Conservation (phyloP, 2,113 vertebrate genomes). For the Rhinoptilus africanus region DNA sequence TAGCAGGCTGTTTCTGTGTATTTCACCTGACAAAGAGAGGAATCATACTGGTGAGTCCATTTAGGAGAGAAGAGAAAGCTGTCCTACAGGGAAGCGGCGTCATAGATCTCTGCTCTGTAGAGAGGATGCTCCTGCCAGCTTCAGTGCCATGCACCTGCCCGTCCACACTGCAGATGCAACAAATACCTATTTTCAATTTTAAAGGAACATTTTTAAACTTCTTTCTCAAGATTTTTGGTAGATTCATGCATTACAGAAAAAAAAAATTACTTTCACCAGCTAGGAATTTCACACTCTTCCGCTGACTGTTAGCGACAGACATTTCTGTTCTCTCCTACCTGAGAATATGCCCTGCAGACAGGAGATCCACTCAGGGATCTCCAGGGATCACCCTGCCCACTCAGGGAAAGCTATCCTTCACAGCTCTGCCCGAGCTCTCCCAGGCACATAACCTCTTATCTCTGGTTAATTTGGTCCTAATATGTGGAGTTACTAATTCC, state of each 20-base stretch:
- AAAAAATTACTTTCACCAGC: background rate
- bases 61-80: background rate
- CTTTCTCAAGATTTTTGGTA: background rate
- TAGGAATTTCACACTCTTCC: background rate
- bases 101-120: background rate
- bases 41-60: background rate
- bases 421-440: background rate
- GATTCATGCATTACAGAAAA: background rate
- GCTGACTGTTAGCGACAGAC: background rate
- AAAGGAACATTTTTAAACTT: background rate
- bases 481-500: background rate
- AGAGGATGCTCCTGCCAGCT: background rate
- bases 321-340: background rate
- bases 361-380: background rate
- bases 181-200: background rate
- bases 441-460: fast-evolving
- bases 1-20: background rate
- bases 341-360: background rate
- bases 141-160: background rate
- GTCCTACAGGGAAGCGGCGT: background rate
- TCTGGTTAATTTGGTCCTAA: background rate
- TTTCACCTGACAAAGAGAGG: background rate
- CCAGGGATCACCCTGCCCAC: background rate
- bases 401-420: background rate
- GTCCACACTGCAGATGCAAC: background rate